Evolutionary conservation across 2,797 vertebrate species (phyloP).

Genomic region (Lepilemur septentrionalis): DNA sequence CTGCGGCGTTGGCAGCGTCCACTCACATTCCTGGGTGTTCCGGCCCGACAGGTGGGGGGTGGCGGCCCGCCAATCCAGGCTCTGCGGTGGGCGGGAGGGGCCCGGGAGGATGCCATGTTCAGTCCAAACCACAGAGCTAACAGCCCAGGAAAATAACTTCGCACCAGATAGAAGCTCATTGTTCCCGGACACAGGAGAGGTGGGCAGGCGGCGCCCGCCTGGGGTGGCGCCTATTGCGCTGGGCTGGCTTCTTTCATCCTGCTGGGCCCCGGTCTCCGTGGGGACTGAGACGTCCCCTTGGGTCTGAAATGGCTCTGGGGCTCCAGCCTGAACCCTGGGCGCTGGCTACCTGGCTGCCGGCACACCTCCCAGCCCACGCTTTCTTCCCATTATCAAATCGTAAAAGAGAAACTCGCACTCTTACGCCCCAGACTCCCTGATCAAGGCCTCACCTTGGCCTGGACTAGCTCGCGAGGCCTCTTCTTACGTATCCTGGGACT

Average conservation of each 20-base stretch:
- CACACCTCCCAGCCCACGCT: no score
- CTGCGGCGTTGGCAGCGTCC: accelerated
- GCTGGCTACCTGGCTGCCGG: not conserved
- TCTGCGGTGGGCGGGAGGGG: accelerated
- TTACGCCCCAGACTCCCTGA: accelerated
- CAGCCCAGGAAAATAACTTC: not conserved
- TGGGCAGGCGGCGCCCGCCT: accelerated
- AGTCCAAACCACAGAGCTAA: not conserved
- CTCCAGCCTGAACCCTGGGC: not conserved
- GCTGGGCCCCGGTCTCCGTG: accelerated
- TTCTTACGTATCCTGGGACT: no score
- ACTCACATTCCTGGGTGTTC: not conserved
- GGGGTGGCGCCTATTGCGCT: accelerated
- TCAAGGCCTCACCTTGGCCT: not conserved
- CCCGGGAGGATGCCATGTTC: accelerated
- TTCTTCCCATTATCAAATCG: not conserved
- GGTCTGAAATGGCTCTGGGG: not conserved
- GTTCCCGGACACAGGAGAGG: accelerated
- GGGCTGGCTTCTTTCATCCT: accelerated
- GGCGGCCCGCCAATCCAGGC: not conserved
- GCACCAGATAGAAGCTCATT: not conserved
- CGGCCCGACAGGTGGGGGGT: not conserved
- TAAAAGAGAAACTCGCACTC: not conserved
- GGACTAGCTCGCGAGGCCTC: no score
- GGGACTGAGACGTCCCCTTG: accelerated